Evolutionary conservation across 2,113 vertebrate genomes (phyloP).

Genomic region (Carettochelys insculpta): DNA sequence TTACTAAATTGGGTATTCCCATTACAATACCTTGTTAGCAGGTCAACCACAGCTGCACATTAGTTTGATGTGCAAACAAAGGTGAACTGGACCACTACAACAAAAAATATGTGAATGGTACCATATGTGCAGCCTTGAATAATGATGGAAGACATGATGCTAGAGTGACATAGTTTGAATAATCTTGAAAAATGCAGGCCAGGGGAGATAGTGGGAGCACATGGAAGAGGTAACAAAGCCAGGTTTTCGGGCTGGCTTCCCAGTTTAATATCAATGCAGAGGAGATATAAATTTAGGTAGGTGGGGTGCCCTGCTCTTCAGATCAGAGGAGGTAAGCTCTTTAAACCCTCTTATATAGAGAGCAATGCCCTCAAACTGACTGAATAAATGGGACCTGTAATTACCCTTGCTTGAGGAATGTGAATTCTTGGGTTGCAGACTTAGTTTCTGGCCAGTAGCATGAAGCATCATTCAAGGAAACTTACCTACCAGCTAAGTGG

Average conservation of each 20-base stretch:
- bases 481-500: neutral
- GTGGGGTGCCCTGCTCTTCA: neutral
- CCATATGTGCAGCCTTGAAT: neutral
- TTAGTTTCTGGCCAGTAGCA: neutral
- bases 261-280: neutral
- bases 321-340: neutral
- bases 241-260: neutral
- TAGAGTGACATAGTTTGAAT: neutral
- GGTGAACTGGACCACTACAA: neutral
- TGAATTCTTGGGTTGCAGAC: neutral
- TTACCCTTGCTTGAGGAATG: neutral
- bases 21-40: neutral
- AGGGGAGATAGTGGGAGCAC: neutral
- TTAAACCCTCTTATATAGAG: neutral
- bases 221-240: neutral
- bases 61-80: neutral
- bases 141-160: neutral
- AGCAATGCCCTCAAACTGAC: neutral
- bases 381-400: neutral
- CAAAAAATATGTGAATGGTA: neutral
- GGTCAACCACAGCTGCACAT: neutral
- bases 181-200: neutral
- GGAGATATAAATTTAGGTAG: neutral
- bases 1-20: neutral
- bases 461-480: conserved; percentile 37